Evolutionary conservation across 2,113 vertebrate genomes (phyloP).

Genomic region (Cettia cetti): DNA sequence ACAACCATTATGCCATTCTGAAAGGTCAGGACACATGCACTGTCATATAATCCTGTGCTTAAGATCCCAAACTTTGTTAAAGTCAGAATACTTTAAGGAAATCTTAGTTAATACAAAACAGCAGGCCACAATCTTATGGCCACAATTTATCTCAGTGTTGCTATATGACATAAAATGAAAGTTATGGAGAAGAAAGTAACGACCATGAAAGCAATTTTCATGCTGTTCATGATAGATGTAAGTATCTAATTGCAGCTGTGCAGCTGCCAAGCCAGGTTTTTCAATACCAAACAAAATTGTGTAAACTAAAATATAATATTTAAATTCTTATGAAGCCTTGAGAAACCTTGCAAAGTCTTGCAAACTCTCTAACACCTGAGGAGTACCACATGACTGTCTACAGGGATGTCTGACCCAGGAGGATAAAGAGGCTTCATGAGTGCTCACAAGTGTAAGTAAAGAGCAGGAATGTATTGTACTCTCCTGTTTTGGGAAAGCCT

Average conservation of each 20-base stretch:
- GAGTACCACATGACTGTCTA: neutral
- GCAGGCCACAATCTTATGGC: neutral
- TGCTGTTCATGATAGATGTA: neutral
- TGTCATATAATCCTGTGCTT: neutral
- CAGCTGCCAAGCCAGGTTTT: neutral
- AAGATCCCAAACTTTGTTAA: neutral
- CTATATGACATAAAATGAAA: neutral
- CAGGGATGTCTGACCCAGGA: neutral
- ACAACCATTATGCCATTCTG: neutral
- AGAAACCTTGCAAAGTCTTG: neutral
- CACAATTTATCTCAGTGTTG: neutral
- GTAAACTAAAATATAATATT: neutral
- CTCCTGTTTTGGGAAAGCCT: neutral
- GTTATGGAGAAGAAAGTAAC: neutral
- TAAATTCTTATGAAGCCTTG: neutral
- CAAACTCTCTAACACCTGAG: neutral
- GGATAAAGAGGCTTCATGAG: neutral
- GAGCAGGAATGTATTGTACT: neutral
- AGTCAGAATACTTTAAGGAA: neutral
- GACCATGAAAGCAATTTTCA: neutral
- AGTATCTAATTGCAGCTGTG: neutral
- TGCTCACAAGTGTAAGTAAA: neutral
- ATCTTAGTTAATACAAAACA: neutral
- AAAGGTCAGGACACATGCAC: neutral
- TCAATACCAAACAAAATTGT: neutral